phyloP scores from a whole-genome alignment of 1,140 invertebrate species.

The Drosophila sulfurigaster region DNA sequence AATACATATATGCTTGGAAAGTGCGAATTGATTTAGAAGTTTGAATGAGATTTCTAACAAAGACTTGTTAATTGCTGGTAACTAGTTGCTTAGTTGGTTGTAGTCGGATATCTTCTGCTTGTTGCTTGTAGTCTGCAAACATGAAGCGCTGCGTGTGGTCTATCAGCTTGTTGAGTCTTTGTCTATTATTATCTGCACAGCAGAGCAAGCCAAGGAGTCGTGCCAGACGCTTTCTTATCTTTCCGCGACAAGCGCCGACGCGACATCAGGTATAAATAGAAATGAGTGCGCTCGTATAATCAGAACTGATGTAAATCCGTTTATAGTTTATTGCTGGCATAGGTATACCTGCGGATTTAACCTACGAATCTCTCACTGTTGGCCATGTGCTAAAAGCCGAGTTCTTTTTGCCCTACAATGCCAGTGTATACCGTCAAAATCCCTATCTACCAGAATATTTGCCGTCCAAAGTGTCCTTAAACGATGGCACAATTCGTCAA shows the following conservation, averaged over 20 bases:
- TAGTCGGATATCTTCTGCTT: neutral
- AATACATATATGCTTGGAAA: neutral
- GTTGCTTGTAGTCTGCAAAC: conserved; percentile 9
- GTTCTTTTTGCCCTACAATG: conserved; percentile 69
- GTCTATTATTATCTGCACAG: neutral
- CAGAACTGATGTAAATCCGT: neutral
- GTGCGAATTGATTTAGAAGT: conserved; percentile 21
- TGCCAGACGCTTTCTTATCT: conserved; percentile 59
- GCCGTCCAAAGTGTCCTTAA: neutral
- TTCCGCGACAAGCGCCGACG: conserved; percentile 66
- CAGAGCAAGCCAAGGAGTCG: conserved; percentile 3
- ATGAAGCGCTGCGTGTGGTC: conserved; percentile 28
- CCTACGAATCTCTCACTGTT: conserved; percentile 65
- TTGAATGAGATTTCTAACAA: conserved; percentile 9
- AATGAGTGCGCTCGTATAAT: neutral
- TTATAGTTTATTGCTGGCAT: conserved; percentile 72
- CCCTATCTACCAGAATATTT: conserved; percentile 67
- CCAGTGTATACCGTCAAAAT: conserved; percentile 59
- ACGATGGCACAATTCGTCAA: conserved; percentile 15
- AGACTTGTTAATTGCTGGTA: conserved; percentile 27
- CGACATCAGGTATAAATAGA: conserved; percentile 57
- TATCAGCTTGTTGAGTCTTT: conserved; percentile 13
- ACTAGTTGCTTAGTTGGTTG: neutral
- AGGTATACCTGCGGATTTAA: conserved; percentile 71
- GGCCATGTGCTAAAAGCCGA: conserved; percentile 69